Base-by-base conservation (phyloP, 2,797 vertebrate genomes). In the Eulemur coronatus region DNA sequence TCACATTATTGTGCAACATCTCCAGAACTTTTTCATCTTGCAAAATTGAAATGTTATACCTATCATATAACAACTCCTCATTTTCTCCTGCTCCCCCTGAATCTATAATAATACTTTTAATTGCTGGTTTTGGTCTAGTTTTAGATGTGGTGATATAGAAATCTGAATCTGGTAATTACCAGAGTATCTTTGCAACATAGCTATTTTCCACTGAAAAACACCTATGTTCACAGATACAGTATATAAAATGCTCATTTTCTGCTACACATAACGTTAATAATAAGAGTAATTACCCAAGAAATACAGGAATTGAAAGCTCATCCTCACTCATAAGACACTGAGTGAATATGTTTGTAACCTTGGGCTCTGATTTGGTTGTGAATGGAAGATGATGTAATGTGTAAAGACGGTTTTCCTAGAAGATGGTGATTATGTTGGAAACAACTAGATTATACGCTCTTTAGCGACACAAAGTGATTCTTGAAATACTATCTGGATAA, bases 401-500 rank as follows among this genome's bases (percentile, higher is more conserved):
- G n/a, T 78, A 57, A 87, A 81, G 70, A 82, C 5, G 43, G 13
- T 87, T 91, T 94, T 97, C 75, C 43, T 89, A 46, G 93, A 96
- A 93, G 75, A 75, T 59, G 87, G 70, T 41, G 52, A 93, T 93
- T 94, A 81, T 65, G n/a, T 33, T 57, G 50, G 76, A 91, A 80
- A 96, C 86, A 89, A 89, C 55, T 38, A 69, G 75, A 97, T 96
- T 81, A 89, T 46, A 94, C 0, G 24, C 79, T 89, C 17, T 93
- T 96, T 61, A 75, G 89, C 50, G 43, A 69, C 0, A 1, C 76
- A 81, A 61, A 93, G 15, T 59, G 89, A 76, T 96, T 95, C 75
- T 84, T 93, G 86, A 89, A 89, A 92, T 91, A 20, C 14, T 94
- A 28, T 80, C 89, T 87, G 84, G 94, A 97, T 94, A 96, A 97